Percentiles rank a stretch among this genome's conserved stretches.
These are phyloP conservation scores for Xanthia icteritia DNA, from an alignment of 2,888 invertebrate species.

Conservation along the genomic window DNA sequence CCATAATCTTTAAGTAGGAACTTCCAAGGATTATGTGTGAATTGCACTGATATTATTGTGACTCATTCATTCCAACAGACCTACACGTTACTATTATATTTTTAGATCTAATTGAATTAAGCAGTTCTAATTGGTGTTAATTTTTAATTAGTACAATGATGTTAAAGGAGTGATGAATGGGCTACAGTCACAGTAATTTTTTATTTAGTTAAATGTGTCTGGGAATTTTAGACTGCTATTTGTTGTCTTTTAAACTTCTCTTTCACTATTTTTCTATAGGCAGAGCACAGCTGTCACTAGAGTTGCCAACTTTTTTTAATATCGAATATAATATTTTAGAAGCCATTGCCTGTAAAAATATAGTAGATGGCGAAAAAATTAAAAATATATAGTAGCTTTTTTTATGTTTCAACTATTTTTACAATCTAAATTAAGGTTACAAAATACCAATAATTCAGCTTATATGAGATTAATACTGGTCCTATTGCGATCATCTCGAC, in stretches of 20 bases:
- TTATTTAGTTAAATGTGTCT: neutral
- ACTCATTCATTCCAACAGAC: slow-evolving; percentile 35
- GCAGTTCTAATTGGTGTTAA: neutral
- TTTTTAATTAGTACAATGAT: slow-evolving; percentile 1
- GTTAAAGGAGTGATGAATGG: neutral
- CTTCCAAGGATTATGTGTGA: slow-evolving; percentile 37
- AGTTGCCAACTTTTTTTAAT: no score
- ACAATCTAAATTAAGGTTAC: no score
- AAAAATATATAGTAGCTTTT: no score
- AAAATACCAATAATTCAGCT: no score
- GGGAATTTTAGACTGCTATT: neutral
- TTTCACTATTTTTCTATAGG: neutral
- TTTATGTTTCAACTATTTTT: no score
- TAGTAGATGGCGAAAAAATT: no score
- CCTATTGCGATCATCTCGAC: no score
- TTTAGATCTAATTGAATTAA: slow-evolving; percentile 20
- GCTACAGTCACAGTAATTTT: neutral
- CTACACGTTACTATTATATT: neutral
- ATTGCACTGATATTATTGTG: slow-evolving; percentile 45
- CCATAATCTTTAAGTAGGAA: slow-evolving; percentile 27
- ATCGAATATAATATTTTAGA: no score
- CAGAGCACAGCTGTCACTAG: neutral
- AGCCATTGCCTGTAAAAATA: no score
- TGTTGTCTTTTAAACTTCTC: neutral
- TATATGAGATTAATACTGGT: no score